phyloP scores from a whole-genome alignment of 2,888 invertebrate genomes.

The Synergus gifuensis region DNA sequence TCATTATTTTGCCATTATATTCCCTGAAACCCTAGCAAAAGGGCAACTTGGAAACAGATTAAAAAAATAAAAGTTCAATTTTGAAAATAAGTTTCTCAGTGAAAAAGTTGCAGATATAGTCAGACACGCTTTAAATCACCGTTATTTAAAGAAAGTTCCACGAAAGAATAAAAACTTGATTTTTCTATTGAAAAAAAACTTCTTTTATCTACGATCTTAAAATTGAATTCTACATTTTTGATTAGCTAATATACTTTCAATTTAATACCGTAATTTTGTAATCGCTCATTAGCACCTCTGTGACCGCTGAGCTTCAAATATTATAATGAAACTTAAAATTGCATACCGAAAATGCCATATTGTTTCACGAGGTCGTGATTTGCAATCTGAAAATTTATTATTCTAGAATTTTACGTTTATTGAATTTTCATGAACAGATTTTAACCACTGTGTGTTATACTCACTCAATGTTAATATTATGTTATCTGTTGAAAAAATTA shows the following conservation, averaged over 20 bases:
- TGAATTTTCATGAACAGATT: not conserved
- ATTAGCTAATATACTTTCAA: not conserved
- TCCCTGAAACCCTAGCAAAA: too few relatives aligned
- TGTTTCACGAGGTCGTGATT: not conserved
- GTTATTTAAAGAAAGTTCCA: not conserved
- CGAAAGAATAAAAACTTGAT: too few relatives aligned
- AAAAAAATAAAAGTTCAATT: too few relatives aligned
- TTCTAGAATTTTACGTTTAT: not conserved
- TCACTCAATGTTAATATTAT: not conserved
- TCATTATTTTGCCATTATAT: too few relatives aligned
- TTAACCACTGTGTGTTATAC: not conserved
- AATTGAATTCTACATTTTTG: not conserved
- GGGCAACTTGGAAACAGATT: too few relatives aligned
- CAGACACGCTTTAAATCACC: not conserved
- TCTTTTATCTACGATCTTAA: too few relatives aligned
- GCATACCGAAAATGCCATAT: not conserved
- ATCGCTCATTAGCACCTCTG: not conserved
- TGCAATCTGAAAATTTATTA: not conserved
- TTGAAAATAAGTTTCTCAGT: too few relatives aligned
- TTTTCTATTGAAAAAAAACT: too few relatives aligned
- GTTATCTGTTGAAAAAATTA: too few relatives aligned
- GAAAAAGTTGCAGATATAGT: not conserved
- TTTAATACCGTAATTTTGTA: not conserved
- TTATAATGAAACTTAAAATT: not conserved
- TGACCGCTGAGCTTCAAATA: not conserved